These are phyloP conservation scores for Apus apus DNA, from an alignment of 2,113 vertebrate genomes.

Conservation along the genomic window DNA sequence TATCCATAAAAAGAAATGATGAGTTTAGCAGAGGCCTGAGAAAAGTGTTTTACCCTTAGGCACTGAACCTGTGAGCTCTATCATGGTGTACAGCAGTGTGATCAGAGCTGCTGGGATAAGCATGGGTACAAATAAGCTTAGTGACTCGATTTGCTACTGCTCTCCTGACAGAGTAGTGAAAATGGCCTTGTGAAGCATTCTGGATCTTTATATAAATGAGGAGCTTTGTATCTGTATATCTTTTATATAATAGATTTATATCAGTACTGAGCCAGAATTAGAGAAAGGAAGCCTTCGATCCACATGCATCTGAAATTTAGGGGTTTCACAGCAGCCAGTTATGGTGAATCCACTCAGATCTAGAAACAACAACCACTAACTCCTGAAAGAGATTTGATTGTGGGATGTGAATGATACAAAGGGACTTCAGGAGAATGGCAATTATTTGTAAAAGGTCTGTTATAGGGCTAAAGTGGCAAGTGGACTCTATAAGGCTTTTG, in stretches of 20 bases:
- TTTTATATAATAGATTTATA: neutral
- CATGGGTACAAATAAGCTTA: neutral
- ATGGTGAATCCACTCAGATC: neutral
- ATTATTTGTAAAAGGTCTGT: neutral
- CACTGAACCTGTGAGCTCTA: neutral
- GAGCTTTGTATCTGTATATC: neutral
- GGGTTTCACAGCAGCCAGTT: neutral
- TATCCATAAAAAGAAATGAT: neutral
- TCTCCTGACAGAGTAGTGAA: neutral
- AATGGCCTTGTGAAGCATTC: neutral
- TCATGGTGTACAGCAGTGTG: accelerated
- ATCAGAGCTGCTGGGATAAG: neutral
- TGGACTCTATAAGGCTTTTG: neutral
- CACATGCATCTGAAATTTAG: neutral
- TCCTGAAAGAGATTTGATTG: neutral
- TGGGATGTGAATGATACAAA: neutral
- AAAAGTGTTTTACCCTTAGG: neutral
- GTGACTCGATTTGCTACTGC: neutral
- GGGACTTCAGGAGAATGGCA: neutral
- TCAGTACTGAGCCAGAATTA: neutral
- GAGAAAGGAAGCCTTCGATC: neutral
- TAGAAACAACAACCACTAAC: neutral
- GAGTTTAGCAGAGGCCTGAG: neutral
- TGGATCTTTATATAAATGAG: neutral
- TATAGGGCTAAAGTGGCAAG: neutral